Evolutionary conservation across 2,797 vertebrate species (phyloP).

Genomic region (Adelosebastes latens): DNA sequence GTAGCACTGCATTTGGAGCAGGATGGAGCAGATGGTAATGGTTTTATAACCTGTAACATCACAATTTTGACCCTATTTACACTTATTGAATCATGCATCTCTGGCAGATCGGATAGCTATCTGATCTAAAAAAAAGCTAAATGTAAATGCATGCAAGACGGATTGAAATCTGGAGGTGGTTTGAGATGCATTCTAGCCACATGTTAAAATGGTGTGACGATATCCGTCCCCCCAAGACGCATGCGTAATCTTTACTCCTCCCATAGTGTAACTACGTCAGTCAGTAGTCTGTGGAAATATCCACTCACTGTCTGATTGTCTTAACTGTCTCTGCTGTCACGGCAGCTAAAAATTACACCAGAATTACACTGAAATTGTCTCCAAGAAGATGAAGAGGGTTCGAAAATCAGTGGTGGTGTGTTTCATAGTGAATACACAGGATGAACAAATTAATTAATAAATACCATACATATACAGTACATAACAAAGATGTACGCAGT

Average conservation of each 20-base stretch:
- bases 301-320: too few relatives aligned
- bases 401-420: background rate
- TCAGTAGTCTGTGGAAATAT: background rate
- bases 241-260: background rate
- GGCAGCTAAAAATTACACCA: background rate
- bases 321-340: background rate
- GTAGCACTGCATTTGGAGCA: background rate
- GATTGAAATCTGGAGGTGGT: background rate
- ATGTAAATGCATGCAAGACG: background rate
- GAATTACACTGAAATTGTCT: background rate
- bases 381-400: background rate
- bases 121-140: background rate
- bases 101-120: background rate
- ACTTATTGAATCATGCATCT: background rate
- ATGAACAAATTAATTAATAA: background rate
- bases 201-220: background rate
- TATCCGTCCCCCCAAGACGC: background rate
- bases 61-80: background rate
- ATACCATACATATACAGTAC: background rate
- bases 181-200: background rate
- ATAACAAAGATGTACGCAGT: background rate
- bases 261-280: background rate
- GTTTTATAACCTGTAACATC: background rate
- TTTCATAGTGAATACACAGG: background rate
- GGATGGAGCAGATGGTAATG: background rate